Conservation (phyloP, 2,797 vertebrate species). For the Macropus fuliginosus region DNA sequence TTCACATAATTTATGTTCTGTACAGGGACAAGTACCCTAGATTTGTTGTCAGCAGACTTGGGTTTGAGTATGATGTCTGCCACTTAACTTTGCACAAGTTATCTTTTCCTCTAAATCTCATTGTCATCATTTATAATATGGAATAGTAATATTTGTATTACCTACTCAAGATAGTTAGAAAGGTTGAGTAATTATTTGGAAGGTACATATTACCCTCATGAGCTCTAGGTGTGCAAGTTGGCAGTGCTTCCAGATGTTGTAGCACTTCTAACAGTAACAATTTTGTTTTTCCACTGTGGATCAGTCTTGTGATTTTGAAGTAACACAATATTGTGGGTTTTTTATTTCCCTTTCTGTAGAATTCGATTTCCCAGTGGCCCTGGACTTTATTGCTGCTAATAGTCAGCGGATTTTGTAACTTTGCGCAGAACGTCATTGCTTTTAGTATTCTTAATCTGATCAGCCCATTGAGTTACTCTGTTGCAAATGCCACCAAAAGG, state of each 20-base stretch:
- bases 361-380: conserved; percentile 88
- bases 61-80: not conserved
- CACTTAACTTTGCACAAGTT: not conserved
- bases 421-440: conserved; percentile 98
- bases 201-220: not conserved
- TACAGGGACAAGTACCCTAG: not conserved
- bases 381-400: conserved; percentile 93
- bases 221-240: not conserved
- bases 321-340: not conserved
- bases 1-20: not conserved
- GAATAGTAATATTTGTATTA: not conserved
- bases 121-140: not conserved
- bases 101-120: not conserved
- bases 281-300: not conserved
- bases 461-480: conserved; percentile 98
- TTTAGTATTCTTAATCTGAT: conserved; percentile 98
- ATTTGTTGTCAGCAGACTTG: not conserved
- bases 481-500: conserved; percentile 97
- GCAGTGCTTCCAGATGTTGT: not conserved
- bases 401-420: conserved; percentile 98
- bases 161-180: not conserved
- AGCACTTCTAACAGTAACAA: not conserved
- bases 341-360: conserved; percentile 79
- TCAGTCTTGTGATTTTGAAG: not conserved
- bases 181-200: not conserved